phyloP scores from a whole-genome alignment of 2,888 invertebrate species.

The Drosophila kuntzei region DNA sequence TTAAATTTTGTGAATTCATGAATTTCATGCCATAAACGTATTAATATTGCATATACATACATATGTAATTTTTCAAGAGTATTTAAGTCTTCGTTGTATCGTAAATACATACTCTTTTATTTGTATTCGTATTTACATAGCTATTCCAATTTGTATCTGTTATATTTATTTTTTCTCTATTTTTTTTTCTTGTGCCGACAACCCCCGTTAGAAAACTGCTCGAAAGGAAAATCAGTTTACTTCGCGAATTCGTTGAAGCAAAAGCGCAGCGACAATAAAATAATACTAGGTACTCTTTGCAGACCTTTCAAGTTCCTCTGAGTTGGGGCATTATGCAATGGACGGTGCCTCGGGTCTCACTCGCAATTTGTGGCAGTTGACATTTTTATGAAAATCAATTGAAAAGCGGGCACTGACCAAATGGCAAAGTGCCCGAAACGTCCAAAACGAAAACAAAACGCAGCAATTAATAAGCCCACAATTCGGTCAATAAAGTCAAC shows the following conservation, averaged over 20 bases:
- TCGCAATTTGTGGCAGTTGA: constrained; percentile 30
- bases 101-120: background rate
- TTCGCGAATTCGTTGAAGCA: constrained; percentile 53
- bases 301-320: background rate
- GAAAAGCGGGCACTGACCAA: constrained; percentile 52
- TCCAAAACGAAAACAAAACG: constrained; percentile 35
- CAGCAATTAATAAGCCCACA: constrained; percentile 73
- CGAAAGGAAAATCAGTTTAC: constrained; percentile 64
- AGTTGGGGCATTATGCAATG: constrained; percentile 41
- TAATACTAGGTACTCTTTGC: background rate
- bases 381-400: constrained; percentile 62
- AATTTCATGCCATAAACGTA: background rate
- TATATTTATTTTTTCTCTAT: constrained; percentile 13
- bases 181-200: constrained; percentile 9
- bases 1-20: background rate
- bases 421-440: constrained; percentile 66
- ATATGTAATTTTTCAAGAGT: background rate
- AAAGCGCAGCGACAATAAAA: constrained; percentile 33
- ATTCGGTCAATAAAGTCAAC: constrained; percentile 69
- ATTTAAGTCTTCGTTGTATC: background rate
- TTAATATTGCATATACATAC: background rate
- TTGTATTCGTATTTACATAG: constrained; percentile 1
- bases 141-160: constrained; percentile 26
- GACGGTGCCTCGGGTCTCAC: background rate
- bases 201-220: constrained; percentile 25